Base-by-base conservation (phyloP, 2,797 vertebrate genomes). In the Darevskia mixta region DNA sequence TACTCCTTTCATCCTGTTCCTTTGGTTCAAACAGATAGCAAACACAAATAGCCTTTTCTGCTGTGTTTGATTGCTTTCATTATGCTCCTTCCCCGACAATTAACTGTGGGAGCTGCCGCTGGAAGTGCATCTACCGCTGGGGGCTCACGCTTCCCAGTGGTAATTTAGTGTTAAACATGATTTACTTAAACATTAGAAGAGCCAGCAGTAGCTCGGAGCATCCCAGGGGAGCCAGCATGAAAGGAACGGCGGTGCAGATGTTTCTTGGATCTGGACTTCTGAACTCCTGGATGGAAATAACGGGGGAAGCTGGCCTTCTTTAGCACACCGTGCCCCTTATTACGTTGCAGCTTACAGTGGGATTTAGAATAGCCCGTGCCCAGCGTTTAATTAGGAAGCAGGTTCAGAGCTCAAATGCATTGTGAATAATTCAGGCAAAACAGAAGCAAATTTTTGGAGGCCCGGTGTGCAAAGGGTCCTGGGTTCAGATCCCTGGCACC, bases 21-120 rank as follows among this genome's bases (percentile, higher is more conserved):
- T 41, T 25, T 18, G 20, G 11, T 66, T 82, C 41, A 67, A 73
- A 67, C 5, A 18, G 41, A 15, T 1, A 80, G 18, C 25, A 32
- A 87, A 72, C 43, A n/a, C 67, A 29, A 58, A 55, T 35, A 11
- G 35, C 49, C 8, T 20, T n/a, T 17, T 64, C 35, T 25, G 35
- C 35, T 75, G n/a, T 80, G 32, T 87, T 81, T 25, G 38, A n/a
- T 27, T 13, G 49, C 35, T 61, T 78, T 43, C 29, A 29, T 87
- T 81, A 81, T n/a, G 20, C 69, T 73, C 27, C 78, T 81, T 87
- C 61, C 38, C 58, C 13, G 69, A 81, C 55, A 73, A 81, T 81
- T 73, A 73, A 61, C 77, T 58, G 66, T 69, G 64, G 79, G 35
- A 41, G 61, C 69, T 41, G 49, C 38, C 49, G 27, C 67, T 64